Base-by-base conservation (phyloP, 1,140 invertebrate genomes). In the Drosophila saltans region DNA sequence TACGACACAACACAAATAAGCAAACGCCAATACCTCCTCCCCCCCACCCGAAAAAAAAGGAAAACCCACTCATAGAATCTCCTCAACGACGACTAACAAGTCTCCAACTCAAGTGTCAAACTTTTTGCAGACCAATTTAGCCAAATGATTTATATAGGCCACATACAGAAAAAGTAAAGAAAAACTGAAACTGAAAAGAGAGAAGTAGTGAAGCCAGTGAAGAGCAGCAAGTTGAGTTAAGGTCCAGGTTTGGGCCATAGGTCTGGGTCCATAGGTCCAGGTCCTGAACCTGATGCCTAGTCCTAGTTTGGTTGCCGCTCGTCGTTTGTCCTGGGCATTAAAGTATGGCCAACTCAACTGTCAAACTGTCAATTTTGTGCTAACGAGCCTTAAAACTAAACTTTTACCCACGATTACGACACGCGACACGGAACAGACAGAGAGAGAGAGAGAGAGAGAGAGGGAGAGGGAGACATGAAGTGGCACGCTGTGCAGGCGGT, bases 301-400 rank as follows among this genome's bases (percentile, higher is more conserved):
- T 56, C 9, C 30, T 45, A n/a, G 57, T 24, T 69, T 52, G 24
- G 57, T 41, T 75, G 2, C 57, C 69, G 70, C 45, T 52, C 45
- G 45, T 78, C 66, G 70, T 81, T 77, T 75, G 82, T 79, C 75
- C 75, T 66, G 82, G 83, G 83, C 79, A 86, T 88, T 85, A 86
- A 88, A 88, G 83, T 81, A 86, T 83, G 83, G 84, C 84, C 80
- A 88, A 90, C 85, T 78, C 78, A 88, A 90, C 88, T 91, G 88
- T 91, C 88, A 91, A 91, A 91, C 88, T 91, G 88, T 91, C 88
- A 91, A 91, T 91, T 88, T 88, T 80, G 80, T 89, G 88, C 80
- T 91, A 91, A 91, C 74, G 80, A 91, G 82, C 88, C 74, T 91
- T 91, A 91, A 91, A 88, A 52, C 45, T 52, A 73, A 91, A 81